These are phyloP conservation scores for Semnornis frantzii DNA, from an alignment of 2,113 vertebrate species.

Conservation along the genomic window DNA sequence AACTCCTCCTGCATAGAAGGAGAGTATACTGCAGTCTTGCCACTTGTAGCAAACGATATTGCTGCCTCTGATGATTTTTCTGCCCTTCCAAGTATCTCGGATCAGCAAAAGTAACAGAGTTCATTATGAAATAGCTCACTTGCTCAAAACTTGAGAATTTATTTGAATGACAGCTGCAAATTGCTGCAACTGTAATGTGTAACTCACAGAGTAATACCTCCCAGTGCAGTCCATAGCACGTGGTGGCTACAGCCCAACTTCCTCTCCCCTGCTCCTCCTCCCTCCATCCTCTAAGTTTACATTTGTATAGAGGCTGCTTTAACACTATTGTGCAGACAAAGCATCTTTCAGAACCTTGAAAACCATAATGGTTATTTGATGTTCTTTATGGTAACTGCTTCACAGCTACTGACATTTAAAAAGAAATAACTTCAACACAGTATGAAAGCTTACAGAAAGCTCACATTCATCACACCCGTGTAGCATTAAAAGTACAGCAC, in stretches of 20 bases:
- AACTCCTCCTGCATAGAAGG: not conserved
- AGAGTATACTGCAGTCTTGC: not conserved
- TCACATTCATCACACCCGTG: not conserved
- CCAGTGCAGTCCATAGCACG: not conserved
- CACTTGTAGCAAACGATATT: not conserved
- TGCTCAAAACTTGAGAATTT: not conserved
- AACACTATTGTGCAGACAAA: not conserved
- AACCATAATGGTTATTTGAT: not conserved
- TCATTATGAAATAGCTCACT: not conserved
- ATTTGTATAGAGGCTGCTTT: not conserved
- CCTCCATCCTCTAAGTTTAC: not conserved
- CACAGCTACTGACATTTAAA: not conserved
- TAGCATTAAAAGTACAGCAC: not conserved
- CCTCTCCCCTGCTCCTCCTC: slow-evolving; percentile 4
- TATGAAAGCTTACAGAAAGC: not conserved
- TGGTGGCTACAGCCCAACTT: not conserved
- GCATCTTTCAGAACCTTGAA: not conserved
- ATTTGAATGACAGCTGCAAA: not conserved
- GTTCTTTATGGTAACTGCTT: not conserved
- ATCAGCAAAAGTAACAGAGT: not conserved
- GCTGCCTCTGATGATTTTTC: not conserved
- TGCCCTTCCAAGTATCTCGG: not conserved
- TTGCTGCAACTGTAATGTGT: not conserved
- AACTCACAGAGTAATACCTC: not conserved
- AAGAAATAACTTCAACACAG: not conserved